Base-by-base conservation (phyloP, 2,888 invertebrate genomes). In the Agrochola macilenta region DNA sequence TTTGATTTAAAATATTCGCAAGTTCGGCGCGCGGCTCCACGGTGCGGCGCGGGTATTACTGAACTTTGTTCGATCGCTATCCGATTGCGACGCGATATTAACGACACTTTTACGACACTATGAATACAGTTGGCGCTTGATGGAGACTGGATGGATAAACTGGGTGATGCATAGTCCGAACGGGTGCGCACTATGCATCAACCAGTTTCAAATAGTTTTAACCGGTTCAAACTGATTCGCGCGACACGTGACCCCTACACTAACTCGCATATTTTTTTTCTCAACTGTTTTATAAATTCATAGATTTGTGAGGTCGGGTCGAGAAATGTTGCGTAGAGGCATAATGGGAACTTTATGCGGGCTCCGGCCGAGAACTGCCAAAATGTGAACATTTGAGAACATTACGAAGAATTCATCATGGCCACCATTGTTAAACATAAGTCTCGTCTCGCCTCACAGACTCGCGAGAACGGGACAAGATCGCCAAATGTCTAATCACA, bases 21-120 rank as follows among this genome's bases (percentile, higher is more conserved):
- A 70, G 78, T 74, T 60, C 60, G 74, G 46, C 71, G 46, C 72
- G 58, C 58, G 43, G 64, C 52, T 2, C 52, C 52, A 7, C 35
- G n/a, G 5, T 23, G 23, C 52, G 54, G 60, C 52, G 54, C 52
- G 74, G 60, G 76, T 74, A 60, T 77, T 83, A 68, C 71, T 43
- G 66, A 86, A 85, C 63, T 73, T 83, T 76, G 69, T 74, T 80
- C 74, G 69, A 86, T 84, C 82, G 35, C 82, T 65, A 63, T 87
- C 74, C 75, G 74, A 84, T 79, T 26, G 73, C 66, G 61, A 69
- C 26, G 74, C 57, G 69, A 35, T 75, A 76, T 77, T 86, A 86
- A 85, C 76, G 86, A 84, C 74, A 74, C 43, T 86, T 86, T 81
- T 79, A 86, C 65, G 78, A 78, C 65, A 82, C 58, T 79, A 66